phyloP scores from a whole-genome alignment of 2,797 vertebrate genomes.

The Benthosema pterotum region DNA sequence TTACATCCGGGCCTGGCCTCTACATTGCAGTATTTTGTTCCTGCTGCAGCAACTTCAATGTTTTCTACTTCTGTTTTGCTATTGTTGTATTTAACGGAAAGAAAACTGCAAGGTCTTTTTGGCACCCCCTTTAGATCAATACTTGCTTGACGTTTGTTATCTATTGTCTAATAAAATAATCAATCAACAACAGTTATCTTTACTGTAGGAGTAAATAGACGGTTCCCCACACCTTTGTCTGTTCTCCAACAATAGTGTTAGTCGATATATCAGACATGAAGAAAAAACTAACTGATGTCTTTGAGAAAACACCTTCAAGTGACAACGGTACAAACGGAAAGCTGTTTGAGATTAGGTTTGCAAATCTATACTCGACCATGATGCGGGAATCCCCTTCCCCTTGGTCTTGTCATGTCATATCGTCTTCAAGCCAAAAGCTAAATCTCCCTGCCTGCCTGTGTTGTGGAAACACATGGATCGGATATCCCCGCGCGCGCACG shows the following conservation, averaged over 20 bases:
- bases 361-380: slow-evolving; percentile 24
- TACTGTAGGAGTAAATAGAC: slow-evolving; percentile 4
- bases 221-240: background rate
- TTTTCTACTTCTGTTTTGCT: too few relatives aligned
- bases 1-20: too few relatives aligned
- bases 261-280: background rate
- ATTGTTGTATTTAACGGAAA: too few relatives aligned
- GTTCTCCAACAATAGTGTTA: background rate
- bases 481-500: slow-evolving; percentile 31
- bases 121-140: too few relatives aligned
- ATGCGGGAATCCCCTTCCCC: slow-evolving; percentile 19
- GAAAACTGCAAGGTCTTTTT: too few relatives aligned
- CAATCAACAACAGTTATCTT: too few relatives aligned
- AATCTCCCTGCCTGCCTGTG: slow-evolving; percentile 27
- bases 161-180: too few relatives aligned
- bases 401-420: slow-evolving; percentile 17
- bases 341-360: slow-evolving; percentile 17
- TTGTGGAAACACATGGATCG: slow-evolving; percentile 53
- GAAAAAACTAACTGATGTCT: slow-evolving; percentile 3
- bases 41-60: too few relatives aligned
- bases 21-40: slow-evolving; percentile 1
- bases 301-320: background rate
- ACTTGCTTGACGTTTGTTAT: too few relatives aligned
- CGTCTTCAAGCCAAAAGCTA: slow-evolving; percentile 29
- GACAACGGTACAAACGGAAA: slow-evolving; percentile 22